Conservation (phyloP, 2,113 vertebrate species). For the Puma concolor region DNA sequence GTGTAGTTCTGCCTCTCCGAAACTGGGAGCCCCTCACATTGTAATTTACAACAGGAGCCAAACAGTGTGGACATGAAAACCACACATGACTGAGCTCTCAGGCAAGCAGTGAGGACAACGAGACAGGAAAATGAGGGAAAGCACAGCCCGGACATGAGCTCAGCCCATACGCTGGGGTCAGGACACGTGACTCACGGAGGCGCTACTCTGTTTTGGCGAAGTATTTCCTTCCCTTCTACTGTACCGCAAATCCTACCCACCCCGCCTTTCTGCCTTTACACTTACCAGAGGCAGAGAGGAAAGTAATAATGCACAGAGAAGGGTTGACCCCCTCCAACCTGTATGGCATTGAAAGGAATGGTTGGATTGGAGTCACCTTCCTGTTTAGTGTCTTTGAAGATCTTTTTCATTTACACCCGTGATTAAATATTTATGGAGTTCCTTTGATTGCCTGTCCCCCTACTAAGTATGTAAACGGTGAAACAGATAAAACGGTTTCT, state of each 20-base stretch:
- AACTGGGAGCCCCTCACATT: not conserved
- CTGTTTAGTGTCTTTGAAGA: not conserved
- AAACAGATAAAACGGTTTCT: not conserved
- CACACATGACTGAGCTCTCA: not conserved
- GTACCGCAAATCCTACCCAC: too few species aligned
- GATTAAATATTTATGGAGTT: not conserved
- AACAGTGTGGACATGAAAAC: not conserved
- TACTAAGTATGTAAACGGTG: not conserved
- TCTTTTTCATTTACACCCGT: not conserved
- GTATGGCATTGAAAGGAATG: not conserved
- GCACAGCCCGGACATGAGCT: not conserved
- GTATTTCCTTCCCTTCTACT: not conserved
- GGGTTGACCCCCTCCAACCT: not conserved
- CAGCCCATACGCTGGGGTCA: too few species aligned
- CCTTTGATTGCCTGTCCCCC: not conserved
- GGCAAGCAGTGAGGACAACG: not conserved
- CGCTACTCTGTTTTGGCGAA: not conserved
- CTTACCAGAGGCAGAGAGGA: not conserved
- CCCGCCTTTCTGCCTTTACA: not conserved
- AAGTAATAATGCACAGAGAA: not conserved
- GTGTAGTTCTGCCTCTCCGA: not conserved
- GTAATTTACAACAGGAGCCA: not conserved
- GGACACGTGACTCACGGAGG: not conserved
- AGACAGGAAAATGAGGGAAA: not conserved
- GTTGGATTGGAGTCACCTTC: not conserved